Conservation (phyloP, 2,888 invertebrate genomes). For the Temnothorax rugatulus region DNA sequence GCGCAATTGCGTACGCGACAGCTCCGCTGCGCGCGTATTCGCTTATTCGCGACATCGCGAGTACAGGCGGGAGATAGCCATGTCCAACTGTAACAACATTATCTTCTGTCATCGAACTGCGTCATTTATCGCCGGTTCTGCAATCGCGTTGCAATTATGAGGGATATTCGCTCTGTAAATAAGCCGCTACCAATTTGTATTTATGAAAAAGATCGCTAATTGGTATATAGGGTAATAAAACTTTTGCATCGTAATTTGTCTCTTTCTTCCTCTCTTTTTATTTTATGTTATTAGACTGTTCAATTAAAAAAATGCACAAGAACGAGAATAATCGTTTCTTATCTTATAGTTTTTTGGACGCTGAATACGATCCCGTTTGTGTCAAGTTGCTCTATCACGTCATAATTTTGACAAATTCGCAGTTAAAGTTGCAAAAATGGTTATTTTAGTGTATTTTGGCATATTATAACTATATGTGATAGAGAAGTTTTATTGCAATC, state of each 20-base stretch:
- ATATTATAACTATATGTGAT: too few relatives aligned
- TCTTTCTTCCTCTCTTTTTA: background rate
- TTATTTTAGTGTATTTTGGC: too few relatives aligned
- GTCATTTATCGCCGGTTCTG: slow-evolving; percentile 38
- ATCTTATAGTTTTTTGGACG: too few relatives aligned
- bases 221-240: background rate
- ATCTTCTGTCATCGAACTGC: slow-evolving; percentile 44
- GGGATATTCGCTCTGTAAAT: slow-evolving; percentile 20
- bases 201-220: slow-evolving; percentile 1
- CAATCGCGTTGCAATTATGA: slow-evolving; percentile 44
- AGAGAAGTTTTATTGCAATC: too few relatives aligned
- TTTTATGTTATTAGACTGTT: background rate
- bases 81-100: slow-evolving; percentile 31
- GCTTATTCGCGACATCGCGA: slow-evolving; percentile 27
- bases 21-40: background rate
- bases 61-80: background rate
- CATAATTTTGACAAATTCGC: too few relatives aligned
- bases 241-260: background rate
- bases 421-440: too few relatives aligned
- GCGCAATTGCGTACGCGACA: slow-evolving; percentile 20
- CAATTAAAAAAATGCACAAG: too few relatives aligned
- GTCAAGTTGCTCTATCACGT: too few relatives aligned
- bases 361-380: too few relatives aligned
- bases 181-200: background rate
- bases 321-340: too few relatives aligned